A percentile compares a stretch with the other conserved stretches of the same genome.
Conservation (phyloP, 2,113 vertebrate genomes). For the Jacana jacana region DNA sequence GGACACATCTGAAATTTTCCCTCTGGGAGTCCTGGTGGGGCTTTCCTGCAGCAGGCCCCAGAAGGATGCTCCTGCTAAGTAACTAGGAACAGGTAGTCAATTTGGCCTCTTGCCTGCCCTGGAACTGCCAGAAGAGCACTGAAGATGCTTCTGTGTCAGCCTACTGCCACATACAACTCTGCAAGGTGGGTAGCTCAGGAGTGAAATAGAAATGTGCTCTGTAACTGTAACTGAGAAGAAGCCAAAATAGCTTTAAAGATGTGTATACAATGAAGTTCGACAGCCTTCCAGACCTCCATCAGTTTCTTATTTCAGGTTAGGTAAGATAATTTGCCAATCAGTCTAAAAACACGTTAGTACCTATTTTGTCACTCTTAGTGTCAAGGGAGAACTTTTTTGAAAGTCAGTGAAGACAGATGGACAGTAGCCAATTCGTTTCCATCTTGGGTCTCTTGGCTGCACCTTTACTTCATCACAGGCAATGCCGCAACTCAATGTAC, state of each 20-base stretch:
- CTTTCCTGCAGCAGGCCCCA: not conserved
- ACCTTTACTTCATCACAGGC: not conserved
- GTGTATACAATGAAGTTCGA: not conserved
- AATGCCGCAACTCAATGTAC: constrained; percentile 29
- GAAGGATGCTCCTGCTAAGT: not conserved
- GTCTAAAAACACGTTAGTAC: not conserved
- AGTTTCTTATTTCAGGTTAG: not conserved
- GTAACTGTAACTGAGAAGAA: not conserved
- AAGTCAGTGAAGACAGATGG: constrained; percentile 26
- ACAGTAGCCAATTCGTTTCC: constrained; percentile 13
- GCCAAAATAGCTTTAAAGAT: not conserved
- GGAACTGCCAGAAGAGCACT: not conserved
- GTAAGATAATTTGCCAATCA: not conserved
- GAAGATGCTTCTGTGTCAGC: not conserved
- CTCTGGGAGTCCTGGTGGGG: not conserved
- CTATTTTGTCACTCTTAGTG: not conserved
- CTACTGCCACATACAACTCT: not conserved
- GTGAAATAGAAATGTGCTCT: not conserved
- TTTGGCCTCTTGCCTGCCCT: not conserved
- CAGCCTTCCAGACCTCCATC: not conserved
- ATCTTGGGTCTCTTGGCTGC: not conserved
- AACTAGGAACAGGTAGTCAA: not conserved
- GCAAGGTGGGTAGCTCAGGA: not conserved
- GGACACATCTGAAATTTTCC: not conserved
- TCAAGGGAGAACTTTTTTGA: not conserved